Evolutionary conservation across 2,888 invertebrate species (phyloP), one percentile per base, ranked within the genome.

Genomic region (Epicampocera succincta): DNA sequence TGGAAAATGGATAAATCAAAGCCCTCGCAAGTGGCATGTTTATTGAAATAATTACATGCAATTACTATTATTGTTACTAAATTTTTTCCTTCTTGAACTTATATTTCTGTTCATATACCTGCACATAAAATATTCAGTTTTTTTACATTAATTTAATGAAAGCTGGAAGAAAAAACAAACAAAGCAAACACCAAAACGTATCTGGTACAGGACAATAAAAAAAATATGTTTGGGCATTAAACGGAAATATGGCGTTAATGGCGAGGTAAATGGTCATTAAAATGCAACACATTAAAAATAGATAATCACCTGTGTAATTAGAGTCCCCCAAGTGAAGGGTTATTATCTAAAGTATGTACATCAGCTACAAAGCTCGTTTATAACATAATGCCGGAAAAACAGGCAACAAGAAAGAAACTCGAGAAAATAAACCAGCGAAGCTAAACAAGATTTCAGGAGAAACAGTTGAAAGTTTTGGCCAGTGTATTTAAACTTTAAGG

Each of bases 221-320:
- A 29, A 58, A 69, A 33, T 46, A 46, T 74, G 38, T 65, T 44
- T 69, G 8, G 11, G 40, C 46, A 44, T 44, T 25, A 54, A 76
- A 12, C 69, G 76, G 76, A 63, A 74, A 58, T 69, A 33, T 25
- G 52, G 52, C 73, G 63, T 60, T 71, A 74, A 80, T 56, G 71
- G 29, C 50, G 46, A 29, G 68, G 61, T 69, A 73, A 81, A 75
- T 61, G 77, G 74, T 68, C 74, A 78, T 82, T 78, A 78, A 74
- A 82, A 78, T 66, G 42, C 66, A 82, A 75, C 74, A 78, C 82
- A 82, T 78, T 82, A 82, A 78, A 82, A 78, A 75, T 78, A 82
- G 78, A 82, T 82, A 82, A 82, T 82, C 77, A 74, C 81, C 74
- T 66, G 81, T 82, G 78, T 82, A 82, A 82, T 82, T 82, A 82